Evolutionary conservation across 2,113 vertebrate genomes (phyloP), one percentile per base, ranked within the genome.

Genomic region (Microtus ochrogaster): DNA sequence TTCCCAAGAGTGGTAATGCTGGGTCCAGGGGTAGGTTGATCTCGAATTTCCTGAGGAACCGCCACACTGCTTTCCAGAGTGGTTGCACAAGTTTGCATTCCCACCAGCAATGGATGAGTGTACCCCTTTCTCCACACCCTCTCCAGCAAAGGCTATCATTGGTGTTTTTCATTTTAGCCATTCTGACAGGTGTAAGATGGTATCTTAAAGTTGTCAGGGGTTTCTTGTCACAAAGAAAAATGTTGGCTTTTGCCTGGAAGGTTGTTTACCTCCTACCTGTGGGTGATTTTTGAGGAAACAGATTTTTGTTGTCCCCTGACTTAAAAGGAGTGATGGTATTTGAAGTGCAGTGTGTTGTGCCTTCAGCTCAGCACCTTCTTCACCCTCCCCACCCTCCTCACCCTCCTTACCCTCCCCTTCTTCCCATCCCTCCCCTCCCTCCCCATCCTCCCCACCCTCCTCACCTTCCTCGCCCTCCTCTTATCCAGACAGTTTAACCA

Each of bases 181-280:
- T n/a, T n/a, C n/a, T n/a, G n/a, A n/a, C n/a, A n/a, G n/a, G n/a
- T n/a, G n/a, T n/a, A n/a, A n/a, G n/a, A n/a, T n/a, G n/a, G n/a
- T n/a, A n/a, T n/a, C n/a, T n/a, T n/a, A n/a, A n/a, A n/a, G n/a
- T n/a, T 70, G 39, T 90, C 78, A 73, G 78, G 66, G 11, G 8
- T 95, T 26, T 93, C 21, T 72, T 96, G 52, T 95, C 52, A 86
- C 58, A 95, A 90, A 91, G 58, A 81, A 92, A 90, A 94, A 52
- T 91, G 58, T 76, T 93, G 85, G 72, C 52, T 70, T 93, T 95
- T 91, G 58, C 83, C 52, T 91, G 16, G 94, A 94, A 94, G 84
- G 21, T 85, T 49, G 86, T 92, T 52, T 91, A 86, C 79, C 70
- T 95, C 84, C 79, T 78, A 39, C 92, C 78, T 78, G 17, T 88